Evolutionary conservation across 2,113 vertebrate species (phyloP).

Genomic region (Columbina picui): DNA sequence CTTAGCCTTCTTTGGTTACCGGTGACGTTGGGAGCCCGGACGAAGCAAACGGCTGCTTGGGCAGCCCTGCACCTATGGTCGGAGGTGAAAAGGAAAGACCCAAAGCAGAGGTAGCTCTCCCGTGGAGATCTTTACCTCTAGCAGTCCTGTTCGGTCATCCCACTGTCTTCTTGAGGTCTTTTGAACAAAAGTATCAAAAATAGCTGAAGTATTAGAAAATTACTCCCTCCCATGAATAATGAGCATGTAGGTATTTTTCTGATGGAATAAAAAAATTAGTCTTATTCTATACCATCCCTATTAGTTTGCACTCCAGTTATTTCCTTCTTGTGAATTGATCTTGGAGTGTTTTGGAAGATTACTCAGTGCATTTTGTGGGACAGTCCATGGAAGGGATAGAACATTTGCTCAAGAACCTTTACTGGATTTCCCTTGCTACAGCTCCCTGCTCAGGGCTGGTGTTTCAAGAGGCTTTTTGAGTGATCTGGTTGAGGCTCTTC

Average conservation of each 20-base stretch:
- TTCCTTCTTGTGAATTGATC: background rate
- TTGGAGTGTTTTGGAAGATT: background rate
- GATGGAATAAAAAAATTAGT: background rate
- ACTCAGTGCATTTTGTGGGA: background rate
- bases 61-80: background rate
- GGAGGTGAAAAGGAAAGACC: background rate
- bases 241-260: background rate
- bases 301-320: background rate
- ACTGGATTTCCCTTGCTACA: background rate
- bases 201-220: background rate
- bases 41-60: background rate
- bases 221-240: background rate
- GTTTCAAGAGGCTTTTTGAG: slow-evolving; percentile 25
- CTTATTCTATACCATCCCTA: background rate
- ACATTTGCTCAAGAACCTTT: background rate
- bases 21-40: background rate
- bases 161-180: background rate
- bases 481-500: slow-evolving; percentile 28
- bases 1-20: background rate
- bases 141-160: background rate
- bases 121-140: background rate
- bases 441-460: background rate
- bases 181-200: background rate
- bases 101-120: background rate
- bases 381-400: background rate